Evolutionary conservation across 35 echinoderm and acorn worm genomes (phyloP).

Genomic region (Stichopus chloronotus): DNA sequence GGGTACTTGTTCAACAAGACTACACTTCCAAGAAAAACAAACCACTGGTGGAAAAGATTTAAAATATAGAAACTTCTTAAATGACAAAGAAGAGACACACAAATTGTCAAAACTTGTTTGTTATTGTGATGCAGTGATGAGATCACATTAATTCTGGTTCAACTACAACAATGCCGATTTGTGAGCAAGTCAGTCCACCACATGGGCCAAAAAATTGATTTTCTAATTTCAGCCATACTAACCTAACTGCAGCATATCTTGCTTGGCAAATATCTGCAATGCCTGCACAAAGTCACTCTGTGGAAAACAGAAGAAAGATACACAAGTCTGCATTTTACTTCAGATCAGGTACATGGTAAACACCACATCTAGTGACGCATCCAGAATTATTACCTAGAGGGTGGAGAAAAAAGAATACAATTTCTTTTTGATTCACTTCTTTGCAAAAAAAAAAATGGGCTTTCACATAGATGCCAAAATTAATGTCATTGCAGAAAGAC

Average conservation of each 20-base stretch:
- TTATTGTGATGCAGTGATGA: too few relatives aligned
- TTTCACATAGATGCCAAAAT: too few relatives aligned
- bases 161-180: too few relatives aligned
- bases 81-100: not conserved
- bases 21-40: not conserved
- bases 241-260: constrained; percentile 76
- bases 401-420: too few relatives aligned
- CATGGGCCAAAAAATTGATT: too few relatives aligned
- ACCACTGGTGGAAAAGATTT: not conserved
- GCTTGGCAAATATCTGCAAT: constrained; percentile 89
- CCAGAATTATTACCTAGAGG: not conserved
- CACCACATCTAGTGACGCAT: too few relatives aligned
- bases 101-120: not conserved
- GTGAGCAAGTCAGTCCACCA: too few relatives aligned
- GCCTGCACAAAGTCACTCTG: constrained; percentile 80
- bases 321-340: not conserved
- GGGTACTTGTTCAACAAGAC: not conserved
- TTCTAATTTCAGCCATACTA: not conserved
- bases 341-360: too few relatives aligned
- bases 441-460: too few relatives aligned
- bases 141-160: too few relatives aligned
- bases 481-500: too few relatives aligned
- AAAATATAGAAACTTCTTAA: not conserved
- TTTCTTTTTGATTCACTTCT: too few relatives aligned
- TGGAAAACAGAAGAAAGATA: constrained; percentile 7